Evolutionary conservation across 2,888 invertebrate genomes (phyloP).

Genomic region (Sarcophaga variegata): DNA sequence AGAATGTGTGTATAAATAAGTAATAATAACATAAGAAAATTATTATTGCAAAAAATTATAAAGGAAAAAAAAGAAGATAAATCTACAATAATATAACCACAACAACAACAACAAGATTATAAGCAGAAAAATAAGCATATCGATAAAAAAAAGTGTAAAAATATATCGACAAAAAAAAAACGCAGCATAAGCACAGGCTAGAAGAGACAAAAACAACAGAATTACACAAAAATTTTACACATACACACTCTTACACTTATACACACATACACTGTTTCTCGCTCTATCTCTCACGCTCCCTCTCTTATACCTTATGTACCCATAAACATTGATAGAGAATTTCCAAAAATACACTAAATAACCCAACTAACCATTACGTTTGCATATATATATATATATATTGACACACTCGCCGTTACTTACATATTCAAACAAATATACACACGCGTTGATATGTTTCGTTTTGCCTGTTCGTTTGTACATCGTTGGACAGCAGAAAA

Average conservation of each 20-base stretch:
- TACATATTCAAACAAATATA: background rate
- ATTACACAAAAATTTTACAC: slow-evolving; percentile 71
- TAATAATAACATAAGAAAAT: slow-evolving; percentile 33
- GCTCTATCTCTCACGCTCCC: slow-evolving; percentile 11
- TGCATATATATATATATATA: background rate
- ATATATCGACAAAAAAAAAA: slow-evolving; percentile 46
- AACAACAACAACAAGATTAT: slow-evolving; percentile 47
- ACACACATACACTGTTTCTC: slow-evolving; percentile 52
- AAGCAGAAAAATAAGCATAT: slow-evolving; percentile 65
- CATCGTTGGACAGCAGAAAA: background rate
- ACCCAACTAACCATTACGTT: slow-evolving; percentile 10
- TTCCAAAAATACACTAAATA: background rate
- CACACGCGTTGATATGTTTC: background rate
- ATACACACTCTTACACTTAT: slow-evolving; percentile 42
- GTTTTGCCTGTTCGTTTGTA: slow-evolving; percentile 8
- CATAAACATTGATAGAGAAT: background rate
- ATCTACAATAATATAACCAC: slow-evolving; percentile 41
- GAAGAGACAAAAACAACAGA: slow-evolving; percentile 65
- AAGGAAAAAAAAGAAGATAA: slow-evolving; percentile 47
- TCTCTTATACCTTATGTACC: slow-evolving; percentile 9
- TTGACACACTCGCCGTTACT: background rate
- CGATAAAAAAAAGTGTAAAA: slow-evolving; percentile 70
- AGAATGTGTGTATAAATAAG: slow-evolving; percentile 53
- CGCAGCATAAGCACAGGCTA: slow-evolving; percentile 55
- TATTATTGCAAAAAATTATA: slow-evolving; percentile 51